Evolutionary conservation across 2,888 invertebrate genomes (phyloP).

Genomic region (Chrysomela aeneicollis): DNA sequence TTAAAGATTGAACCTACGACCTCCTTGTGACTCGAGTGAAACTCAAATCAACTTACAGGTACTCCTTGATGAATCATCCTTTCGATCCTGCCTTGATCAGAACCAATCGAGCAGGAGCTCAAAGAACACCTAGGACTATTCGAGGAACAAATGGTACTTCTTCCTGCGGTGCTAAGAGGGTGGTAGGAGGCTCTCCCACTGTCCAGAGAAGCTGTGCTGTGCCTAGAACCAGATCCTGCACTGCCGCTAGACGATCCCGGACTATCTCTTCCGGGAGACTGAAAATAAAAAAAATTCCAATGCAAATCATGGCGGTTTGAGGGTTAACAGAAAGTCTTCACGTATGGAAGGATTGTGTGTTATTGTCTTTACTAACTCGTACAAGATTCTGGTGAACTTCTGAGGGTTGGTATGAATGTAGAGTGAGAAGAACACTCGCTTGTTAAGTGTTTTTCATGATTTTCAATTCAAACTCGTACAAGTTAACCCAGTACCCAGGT

Average conservation of each 20-base stretch:
- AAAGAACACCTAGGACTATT: constrained; percentile 75
- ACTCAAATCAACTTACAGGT: constrained; percentile 63
- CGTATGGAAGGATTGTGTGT: too few species aligned
- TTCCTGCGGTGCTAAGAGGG: constrained; percentile 63
- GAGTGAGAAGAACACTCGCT: too few species aligned
- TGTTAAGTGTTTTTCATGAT: too few species aligned
- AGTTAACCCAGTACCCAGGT: too few species aligned
- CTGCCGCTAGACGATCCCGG: constrained; percentile 90
- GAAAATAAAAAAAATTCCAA: constrained; percentile 44
- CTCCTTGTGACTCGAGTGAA: too few species aligned
- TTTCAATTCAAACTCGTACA: too few species aligned
- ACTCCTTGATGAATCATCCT: constrained; percentile 75
- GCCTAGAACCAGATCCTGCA: constrained; percentile 85
- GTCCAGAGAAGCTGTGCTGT: constrained; percentile 89
- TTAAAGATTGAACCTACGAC: too few species aligned
- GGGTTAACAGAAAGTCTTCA: too few species aligned
- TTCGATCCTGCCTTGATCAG: constrained; percentile 76
- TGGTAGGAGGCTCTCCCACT: constrained; percentile 90
- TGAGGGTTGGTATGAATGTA: too few species aligned
- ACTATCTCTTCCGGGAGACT: constrained; percentile 93
- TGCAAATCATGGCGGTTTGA: too few species aligned
- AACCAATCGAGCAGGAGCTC: constrained; percentile 80
- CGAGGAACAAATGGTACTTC: constrained; percentile 63
- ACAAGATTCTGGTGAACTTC: too few species aligned
- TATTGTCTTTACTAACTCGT: too few species aligned